These are phyloP conservation scores for Strigops habroptila DNA, from an alignment of 2,113 vertebrate species.

Conservation along the genomic window DNA sequence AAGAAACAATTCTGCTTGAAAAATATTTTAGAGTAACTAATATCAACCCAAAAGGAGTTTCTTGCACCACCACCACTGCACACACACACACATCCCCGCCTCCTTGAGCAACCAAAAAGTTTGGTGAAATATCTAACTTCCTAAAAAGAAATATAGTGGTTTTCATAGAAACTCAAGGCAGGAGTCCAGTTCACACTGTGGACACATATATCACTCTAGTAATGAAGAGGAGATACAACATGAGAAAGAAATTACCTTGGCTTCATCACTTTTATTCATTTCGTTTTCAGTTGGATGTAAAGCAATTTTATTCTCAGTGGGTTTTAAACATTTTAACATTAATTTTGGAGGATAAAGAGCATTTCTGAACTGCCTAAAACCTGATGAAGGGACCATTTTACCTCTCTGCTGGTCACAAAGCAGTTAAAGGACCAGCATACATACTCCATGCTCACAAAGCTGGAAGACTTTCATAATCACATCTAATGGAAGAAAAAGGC, in stretches of 20 bases:
- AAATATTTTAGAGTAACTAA: background rate
- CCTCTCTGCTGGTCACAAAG: background rate
- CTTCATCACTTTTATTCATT: background rate
- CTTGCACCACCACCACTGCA: too few species aligned
- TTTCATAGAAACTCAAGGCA: background rate
- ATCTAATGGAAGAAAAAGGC: background rate
- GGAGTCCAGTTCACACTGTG: fast-evolving
- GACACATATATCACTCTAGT: background rate
- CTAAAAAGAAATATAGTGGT: background rate
- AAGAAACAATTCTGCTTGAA: background rate
- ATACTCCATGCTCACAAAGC: background rate
- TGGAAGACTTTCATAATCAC: background rate
- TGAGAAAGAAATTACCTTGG: background rate
- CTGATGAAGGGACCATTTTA: background rate
- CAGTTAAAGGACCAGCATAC: background rate
- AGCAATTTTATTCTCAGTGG: background rate
- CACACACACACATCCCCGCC: too few species aligned
- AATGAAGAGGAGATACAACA: background rate
- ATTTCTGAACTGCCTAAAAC: background rate
- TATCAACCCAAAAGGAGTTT: background rate
- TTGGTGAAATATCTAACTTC: background rate
- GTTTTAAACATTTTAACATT: background rate
- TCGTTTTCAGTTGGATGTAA: background rate
- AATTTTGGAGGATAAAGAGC: background rate
- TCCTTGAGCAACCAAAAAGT: background rate